Percentiles rank a stretch among this genome's conserved stretches.
Evolutionary conservation across 1,140 invertebrate genomes (phyloP).

Genomic region (Drosophila erecta): DNA sequence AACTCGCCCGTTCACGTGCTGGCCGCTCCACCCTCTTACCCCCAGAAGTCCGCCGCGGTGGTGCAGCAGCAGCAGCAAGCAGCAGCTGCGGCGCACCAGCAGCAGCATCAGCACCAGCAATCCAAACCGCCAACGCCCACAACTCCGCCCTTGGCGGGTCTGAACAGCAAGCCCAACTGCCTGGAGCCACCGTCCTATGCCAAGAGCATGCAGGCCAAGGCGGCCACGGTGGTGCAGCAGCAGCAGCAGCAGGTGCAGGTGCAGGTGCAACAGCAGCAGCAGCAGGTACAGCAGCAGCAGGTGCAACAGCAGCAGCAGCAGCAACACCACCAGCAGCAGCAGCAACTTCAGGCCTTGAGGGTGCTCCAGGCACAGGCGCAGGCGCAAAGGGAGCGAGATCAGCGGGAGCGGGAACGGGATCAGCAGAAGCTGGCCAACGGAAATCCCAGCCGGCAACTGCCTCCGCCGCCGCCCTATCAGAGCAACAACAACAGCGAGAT

Average conservation of each 20-base stretch:
- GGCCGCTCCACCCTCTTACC: conserved; percentile 91
- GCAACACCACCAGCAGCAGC: conserved; percentile 69
- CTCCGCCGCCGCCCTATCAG: conserved; percentile 90
- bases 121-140: conserved; percentile 86
- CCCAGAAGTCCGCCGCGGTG: conserved; percentile 83
- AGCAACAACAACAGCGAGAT: conserved; percentile 60
- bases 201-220: conserved; percentile 94
- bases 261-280: conserved; percentile 7
- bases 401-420: conserved; percentile 32
- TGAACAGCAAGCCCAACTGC: conserved; percentile 87
- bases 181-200: conserved; percentile 96
- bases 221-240: conserved; percentile 85
- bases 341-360: conserved; percentile 79
- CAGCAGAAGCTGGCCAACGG: conserved; percentile 60
- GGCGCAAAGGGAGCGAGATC: conserved; percentile 42
- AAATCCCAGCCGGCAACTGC: conserved; percentile 86
- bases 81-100: conserved; percentile 54
- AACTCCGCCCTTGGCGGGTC: conserved; percentile 85
- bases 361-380: conserved; percentile 55
- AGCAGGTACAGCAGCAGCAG: conserved; percentile 84
- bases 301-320: conserved; percentile 70
- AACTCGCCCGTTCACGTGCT: conserved; percentile 86
- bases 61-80: conserved; percentile 87
- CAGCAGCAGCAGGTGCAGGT: conserved; percentile 75
- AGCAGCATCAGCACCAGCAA: conserved; percentile 88